phyloP scores from a whole-genome alignment of 92 coral and sea anemone species.

The Scolanthus callimorphus region DNA sequence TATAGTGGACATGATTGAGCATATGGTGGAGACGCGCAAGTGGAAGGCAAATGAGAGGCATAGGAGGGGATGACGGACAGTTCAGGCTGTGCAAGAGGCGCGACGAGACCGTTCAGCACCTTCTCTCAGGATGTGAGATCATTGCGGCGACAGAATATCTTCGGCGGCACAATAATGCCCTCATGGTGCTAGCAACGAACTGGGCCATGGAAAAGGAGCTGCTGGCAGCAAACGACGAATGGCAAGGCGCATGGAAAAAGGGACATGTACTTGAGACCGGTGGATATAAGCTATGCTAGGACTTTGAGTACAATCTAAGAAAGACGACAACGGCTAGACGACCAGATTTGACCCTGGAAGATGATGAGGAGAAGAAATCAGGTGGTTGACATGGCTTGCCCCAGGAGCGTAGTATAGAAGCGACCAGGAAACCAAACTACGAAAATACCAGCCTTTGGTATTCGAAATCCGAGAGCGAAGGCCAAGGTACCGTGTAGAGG shows the following conservation, averaged over 20 bases:
- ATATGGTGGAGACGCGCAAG: slow-evolving; percentile 19
- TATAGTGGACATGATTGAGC: slow-evolving; percentile 14
- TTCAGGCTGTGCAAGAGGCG: slow-evolving; percentile 15
- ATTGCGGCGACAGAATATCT: slow-evolving; percentile 24
- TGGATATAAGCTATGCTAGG: slow-evolving; percentile 17
- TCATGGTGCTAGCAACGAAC: slow-evolving; percentile 20
- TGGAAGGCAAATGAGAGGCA: slow-evolving; percentile 34
- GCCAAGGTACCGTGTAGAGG: slow-evolving; percentile 19
- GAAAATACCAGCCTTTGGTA: slow-evolving; percentile 23
- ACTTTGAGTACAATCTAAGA: slow-evolving; percentile 22
- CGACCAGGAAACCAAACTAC: slow-evolving; percentile 6
- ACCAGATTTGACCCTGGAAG: slow-evolving; percentile 40
- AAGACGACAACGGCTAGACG: slow-evolving; percentile 28
- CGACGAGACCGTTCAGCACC: slow-evolving; percentile 21
- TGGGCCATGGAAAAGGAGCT: slow-evolving; percentile 24
- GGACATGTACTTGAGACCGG: slow-evolving; percentile 10
- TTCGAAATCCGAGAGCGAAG: slow-evolving; percentile 13
- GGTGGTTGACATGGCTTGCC: slow-evolving; percentile 34
- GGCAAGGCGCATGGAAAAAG: slow-evolving; percentile 14
- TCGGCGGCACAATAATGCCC: slow-evolving; percentile 33
- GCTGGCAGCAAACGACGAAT: slow-evolving; percentile 14
- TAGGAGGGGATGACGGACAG: not conserved
- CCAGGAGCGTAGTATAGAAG: slow-evolving; percentile 23
- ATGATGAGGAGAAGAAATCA: slow-evolving; percentile 11
- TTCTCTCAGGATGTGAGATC: slow-evolving; percentile 20